These are phyloP conservation scores for Lasioglossum zephyrum DNA, from an alignment of 2,888 invertebrate species.

Conservation along the genomic window DNA sequence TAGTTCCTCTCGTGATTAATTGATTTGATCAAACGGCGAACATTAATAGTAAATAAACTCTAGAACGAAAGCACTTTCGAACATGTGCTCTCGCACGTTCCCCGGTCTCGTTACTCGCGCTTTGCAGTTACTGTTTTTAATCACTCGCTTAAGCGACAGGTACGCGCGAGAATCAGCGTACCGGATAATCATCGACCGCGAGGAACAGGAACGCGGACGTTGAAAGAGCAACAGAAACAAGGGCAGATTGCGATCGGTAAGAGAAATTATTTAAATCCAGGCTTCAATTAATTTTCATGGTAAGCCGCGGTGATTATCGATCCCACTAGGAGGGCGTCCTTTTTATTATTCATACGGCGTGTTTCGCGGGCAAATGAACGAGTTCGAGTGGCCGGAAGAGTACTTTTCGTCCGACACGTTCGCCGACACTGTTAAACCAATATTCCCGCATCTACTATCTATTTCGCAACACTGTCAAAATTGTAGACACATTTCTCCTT, in stretches of 20 bases:
- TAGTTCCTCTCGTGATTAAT: neutral
- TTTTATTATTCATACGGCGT: conserved; percentile 31
- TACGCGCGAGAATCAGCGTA: neutral
- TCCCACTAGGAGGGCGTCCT: neutral
- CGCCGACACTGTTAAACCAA: neutral
- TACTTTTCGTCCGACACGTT: conserved; percentile 29
- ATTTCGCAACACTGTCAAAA: neutral
- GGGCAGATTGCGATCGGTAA: neutral
- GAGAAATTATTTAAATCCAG: conserved; percentile 38
- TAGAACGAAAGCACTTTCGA: neutral
- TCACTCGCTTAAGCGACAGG: neutral
- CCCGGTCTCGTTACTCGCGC: neutral
- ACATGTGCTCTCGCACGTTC: neutral
- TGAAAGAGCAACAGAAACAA: neutral
- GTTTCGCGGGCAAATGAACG: conserved; percentile 33
- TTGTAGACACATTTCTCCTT: neutral
- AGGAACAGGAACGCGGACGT: neutral
- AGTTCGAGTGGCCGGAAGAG: conserved; percentile 18
- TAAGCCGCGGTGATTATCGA: conserved; percentile 34
- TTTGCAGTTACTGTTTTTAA: neutral
- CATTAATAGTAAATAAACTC: neutral
- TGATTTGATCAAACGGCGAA: neutral
- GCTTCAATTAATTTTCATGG: conserved; percentile 39
- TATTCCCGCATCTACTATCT: neutral
- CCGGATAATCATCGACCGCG: neutral